Evolutionary conservation across 2,797 vertebrate species (phyloP), one percentile per base, ranked within the genome.

Genomic region (Leptatherina wallacei): DNA sequence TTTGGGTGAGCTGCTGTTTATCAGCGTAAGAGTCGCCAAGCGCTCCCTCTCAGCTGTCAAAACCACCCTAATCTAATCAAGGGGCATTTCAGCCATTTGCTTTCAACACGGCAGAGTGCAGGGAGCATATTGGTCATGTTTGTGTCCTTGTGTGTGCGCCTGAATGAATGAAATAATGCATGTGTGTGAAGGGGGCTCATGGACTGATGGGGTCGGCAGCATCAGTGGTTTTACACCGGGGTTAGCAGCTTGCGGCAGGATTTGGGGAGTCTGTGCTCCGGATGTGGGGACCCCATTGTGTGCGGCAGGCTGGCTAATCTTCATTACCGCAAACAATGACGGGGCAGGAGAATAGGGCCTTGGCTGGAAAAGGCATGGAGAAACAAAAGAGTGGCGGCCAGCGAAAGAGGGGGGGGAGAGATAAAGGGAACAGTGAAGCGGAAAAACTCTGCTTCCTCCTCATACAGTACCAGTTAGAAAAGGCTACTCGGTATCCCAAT

Each of bases 1-100:
- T 94, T 94, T 94, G 85, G 86, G 76, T 89, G 90, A 93, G 89
- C 89, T 74, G 87, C 87, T 91, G 91, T 92, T 91, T 92, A 90
- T 91, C 85, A 75, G 83, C 18, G 51, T 80, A 69, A 72, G 84
- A 89, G 85, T 89, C 80, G 85, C 84, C 86, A 63, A 83, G 89
- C 74, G 74, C 78, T 86, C 66, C 75, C 88, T 81, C 89, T 90
- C 84, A 88, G 88, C 92, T 89, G 92, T 92, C 91, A 92, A 86
- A 89, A 86, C 66, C 89, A 65, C 71, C 80, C 89, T 92, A 92
- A 94, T 94, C 93, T 93, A 91, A 93, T 94, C 93, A 86, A 81
- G 80, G 89, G 88, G 88, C 85, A 73, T 82, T 89, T 85, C 86
- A 87, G 86, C 91, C 85, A 76, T 85, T 91, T 73, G 84, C 88